Conservation (phyloP, 2,113 vertebrate genomes). For the Indicator maculatus region DNA sequence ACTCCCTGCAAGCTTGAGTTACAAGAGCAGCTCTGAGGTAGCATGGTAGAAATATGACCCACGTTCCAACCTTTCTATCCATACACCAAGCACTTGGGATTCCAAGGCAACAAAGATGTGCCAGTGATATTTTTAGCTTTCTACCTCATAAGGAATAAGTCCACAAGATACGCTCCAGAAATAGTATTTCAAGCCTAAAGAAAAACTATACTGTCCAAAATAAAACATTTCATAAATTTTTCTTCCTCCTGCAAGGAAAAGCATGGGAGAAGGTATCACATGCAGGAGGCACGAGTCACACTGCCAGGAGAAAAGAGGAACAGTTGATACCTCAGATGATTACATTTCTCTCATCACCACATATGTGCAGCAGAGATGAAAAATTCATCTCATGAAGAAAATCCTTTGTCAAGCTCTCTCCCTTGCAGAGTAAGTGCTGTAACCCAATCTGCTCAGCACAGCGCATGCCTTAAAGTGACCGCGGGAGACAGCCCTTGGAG, state of each 20-base stretch:
- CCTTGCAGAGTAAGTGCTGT: neutral
- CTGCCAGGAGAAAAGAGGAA: neutral
- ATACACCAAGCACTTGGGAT: neutral
- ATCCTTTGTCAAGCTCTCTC: neutral
- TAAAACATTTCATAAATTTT: neutral
- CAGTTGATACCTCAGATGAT: neutral
- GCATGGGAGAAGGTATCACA: neutral
- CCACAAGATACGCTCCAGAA: neutral
- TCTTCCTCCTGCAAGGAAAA: neutral
- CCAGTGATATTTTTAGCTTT: neutral
- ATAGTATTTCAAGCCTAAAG: neutral
- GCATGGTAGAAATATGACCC: neutral
- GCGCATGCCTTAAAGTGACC: neutral
- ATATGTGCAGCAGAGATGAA: neutral
- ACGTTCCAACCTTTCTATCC: neutral
- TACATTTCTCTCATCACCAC: neutral
- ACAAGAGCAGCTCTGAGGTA: neutral
- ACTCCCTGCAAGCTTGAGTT: neutral
- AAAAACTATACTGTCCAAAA: neutral
- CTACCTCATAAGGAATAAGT: neutral
- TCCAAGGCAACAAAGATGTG: neutral
- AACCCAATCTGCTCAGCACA: neutral
- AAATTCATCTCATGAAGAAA: neutral
- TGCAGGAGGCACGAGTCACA: fast-evolving
- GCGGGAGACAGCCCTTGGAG: neutral